Conservation (phyloP, 2,888 invertebrate species). For the Dendrolimus houi region DNA sequence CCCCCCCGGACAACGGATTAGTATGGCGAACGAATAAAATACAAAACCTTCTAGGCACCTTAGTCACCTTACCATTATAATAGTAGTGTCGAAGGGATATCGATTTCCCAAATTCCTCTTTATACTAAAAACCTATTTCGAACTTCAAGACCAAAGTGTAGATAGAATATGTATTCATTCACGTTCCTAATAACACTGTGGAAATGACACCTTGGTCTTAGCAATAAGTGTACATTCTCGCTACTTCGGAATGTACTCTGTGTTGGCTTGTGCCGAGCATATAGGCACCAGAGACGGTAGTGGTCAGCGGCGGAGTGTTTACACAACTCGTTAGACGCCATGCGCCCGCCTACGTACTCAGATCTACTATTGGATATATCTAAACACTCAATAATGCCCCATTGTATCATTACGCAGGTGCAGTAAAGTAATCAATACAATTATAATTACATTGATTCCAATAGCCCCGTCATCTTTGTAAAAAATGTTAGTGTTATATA, state of each 20-base stretch:
- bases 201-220: constrained; percentile 41
- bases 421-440: constrained; percentile 13
- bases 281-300: constrained; percentile 33
- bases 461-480: not conserved
- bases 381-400: constrained; percentile 41
- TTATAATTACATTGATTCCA: not conserved
- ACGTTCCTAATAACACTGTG: constrained; percentile 29
- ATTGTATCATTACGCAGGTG: constrained; percentile 51
- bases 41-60: no score
- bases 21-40: no score
- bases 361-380: constrained; percentile 37
- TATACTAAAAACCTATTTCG: no score
- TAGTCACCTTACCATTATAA: no score
- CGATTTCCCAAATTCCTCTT: no score
- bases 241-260: constrained; percentile 45
- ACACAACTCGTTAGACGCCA: constrained; percentile 64
- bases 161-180: no score
- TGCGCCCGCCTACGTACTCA: constrained; percentile 44
- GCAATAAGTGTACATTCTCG: constrained; percentile 34
- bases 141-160: no score
- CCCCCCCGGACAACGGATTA: no score
- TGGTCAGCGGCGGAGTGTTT: constrained; percentile 51
- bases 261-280: constrained; percentile 37
- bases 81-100: no score
- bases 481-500: not conserved